Conservation (phyloP, 2,888 invertebrate species). For the Tribolium freemani region DNA sequence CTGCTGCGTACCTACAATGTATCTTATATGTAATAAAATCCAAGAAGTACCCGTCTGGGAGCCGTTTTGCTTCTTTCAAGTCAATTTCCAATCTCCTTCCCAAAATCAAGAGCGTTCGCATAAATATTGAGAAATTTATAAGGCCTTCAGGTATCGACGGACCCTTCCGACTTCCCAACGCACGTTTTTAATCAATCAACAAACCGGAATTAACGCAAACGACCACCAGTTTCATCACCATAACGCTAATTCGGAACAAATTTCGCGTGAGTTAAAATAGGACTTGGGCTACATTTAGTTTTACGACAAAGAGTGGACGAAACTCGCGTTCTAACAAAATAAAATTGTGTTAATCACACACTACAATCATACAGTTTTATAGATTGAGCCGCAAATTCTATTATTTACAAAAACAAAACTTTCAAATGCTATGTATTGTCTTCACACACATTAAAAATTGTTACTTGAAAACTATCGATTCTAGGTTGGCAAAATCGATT, state of each 20-base stretch:
- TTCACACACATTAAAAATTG: too few relatives aligned
- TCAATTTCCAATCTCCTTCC: slow-evolving; percentile 53
- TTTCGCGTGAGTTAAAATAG: slow-evolving; percentile 16
- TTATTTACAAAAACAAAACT: too few relatives aligned
- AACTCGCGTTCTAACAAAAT: too few relatives aligned
- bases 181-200: slow-evolving; percentile 9
- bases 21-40: slow-evolving; percentile 58
- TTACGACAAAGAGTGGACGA: not conserved
- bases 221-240: slow-evolving; percentile 12
- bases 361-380: too few relatives aligned
- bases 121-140: slow-evolving; percentile 49
- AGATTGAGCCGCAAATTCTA: too few relatives aligned
- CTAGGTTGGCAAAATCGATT: too few relatives aligned
- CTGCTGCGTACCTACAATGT: slow-evolving; percentile 51
- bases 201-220: slow-evolving; percentile 21
- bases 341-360: too few relatives aligned
- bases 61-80: slow-evolving; percentile 52
- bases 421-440: too few relatives aligned
- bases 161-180: not conserved
- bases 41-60: slow-evolving; percentile 55
- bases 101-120: slow-evolving; percentile 48
- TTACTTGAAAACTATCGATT: too few relatives aligned
- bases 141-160: slow-evolving; percentile 14
- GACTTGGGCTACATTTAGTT: not conserved
- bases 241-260: slow-evolving; percentile 21